A percentile compares a stretch with the other conserved stretches of the same genome.
phyloP scores from a whole-genome alignment of 2,113 vertebrate species.

The Galbula dea region DNA sequence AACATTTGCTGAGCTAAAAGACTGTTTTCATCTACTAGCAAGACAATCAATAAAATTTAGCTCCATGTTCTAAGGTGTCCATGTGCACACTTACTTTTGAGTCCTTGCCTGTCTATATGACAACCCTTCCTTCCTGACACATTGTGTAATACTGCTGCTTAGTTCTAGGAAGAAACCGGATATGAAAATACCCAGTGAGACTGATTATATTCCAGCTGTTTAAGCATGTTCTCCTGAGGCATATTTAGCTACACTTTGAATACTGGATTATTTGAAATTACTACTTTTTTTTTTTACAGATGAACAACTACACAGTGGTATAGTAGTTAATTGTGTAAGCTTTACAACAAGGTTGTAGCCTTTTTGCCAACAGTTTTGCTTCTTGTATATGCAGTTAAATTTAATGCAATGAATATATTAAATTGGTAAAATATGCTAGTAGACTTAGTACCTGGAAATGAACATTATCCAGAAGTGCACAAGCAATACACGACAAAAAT shows the following conservation, averaged over 20 bases:
- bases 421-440: background rate
- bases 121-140: background rate
- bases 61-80: background rate
- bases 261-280: background rate
- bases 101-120: background rate
- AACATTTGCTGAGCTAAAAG: background rate
- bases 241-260: background rate
- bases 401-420: background rate
- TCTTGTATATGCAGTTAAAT: background rate
- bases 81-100: background rate
- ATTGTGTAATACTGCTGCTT: background rate
- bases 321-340: background rate
- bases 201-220: background rate
- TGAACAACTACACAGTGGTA: rapidly evolving
- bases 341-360: background rate
- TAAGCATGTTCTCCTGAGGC: background rate
- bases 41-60: background rate
- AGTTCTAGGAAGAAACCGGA: background rate
- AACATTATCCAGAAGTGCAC: background rate
- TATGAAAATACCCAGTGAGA: background rate
- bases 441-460: background rate
- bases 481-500: background rate
- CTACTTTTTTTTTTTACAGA: background rate
- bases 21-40: background rate
- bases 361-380: background rate